Base-by-base conservation (phyloP, 2,113 vertebrate genomes). In the Sminthopsis crassicaudata region DNA sequence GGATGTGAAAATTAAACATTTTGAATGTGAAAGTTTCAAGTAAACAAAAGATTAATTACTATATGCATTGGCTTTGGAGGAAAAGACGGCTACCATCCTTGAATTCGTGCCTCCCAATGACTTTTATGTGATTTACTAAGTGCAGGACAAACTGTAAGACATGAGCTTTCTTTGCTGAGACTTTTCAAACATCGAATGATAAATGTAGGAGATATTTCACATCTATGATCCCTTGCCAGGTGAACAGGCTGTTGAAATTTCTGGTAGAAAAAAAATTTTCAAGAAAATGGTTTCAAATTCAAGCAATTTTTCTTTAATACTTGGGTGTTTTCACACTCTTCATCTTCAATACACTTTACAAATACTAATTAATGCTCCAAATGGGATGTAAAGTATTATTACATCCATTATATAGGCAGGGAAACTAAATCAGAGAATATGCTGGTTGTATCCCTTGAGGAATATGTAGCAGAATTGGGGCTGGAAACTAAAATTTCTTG, bases 41-140 rank as follows among this genome's bases (percentile, higher is more conserved):
- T 94, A 90, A 90, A 98, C 55, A 96, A 96, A 89, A 97, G 93
- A 95, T 96, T 9, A 91, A 95, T 96, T 97, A 53, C 93, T 94
- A 55, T 89, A 94, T 11, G 76, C 96, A 57, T 57, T 94, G 48
- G 92, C 60, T 96, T 97, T 9, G 10, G 12, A 84, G 67, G 84
- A 26, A 88, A 89, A 84, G 19, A 48, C 90, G n/a, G 54, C n/a
- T n/a, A 10, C 88, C 24, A 36, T 25, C 91, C 51, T 54, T 84
- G 46, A 19, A 1, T 26, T 46, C 22, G 4, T 48, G 48, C 24
- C 46, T 90, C 89, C 89, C 89, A 46, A 26, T 90, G 89, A 90
- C 89, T 92, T 91, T 57, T 42, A 51, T 67, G 76, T 19, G 57
- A 92, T 89, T 95, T 91, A 36, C 93, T 8, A 30, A 14, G 26